Percentiles rank a stretch among this genome's conserved stretches.
Evolutionary conservation across 1,140 invertebrate species (phyloP).

Genomic region (Mylabris phalerata): DNA sequence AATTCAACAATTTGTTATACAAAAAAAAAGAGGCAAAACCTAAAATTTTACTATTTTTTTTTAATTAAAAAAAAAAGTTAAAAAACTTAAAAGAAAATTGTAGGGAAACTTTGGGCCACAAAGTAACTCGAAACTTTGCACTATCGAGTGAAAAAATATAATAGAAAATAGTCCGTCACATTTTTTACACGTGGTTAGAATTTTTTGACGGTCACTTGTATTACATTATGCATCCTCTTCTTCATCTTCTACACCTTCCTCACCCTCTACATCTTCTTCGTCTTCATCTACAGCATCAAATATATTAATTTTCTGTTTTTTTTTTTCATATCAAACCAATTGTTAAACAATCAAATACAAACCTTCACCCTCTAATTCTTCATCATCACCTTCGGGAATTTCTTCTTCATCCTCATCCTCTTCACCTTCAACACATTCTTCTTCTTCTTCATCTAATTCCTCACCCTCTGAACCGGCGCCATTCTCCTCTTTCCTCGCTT

Average conservation of each 20-base stretch:
- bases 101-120: constrained; percentile 23
- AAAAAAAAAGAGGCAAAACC: neutral
- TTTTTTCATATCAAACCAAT: neutral
- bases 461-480: constrained; percentile 48
- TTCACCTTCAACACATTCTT: constrained; percentile 50
- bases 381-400: constrained; percentile 59
- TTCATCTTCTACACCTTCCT: constrained; percentile 38
- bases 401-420: constrained; percentile 64
- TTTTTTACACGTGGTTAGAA: constrained; percentile 25
- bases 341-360: neutral
- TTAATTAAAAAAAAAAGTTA: neutral
- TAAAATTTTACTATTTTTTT: neutral
- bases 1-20: neutral
- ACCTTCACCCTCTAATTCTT: constrained; percentile 60
- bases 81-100: neutral
- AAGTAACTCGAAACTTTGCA: constrained; percentile 38
- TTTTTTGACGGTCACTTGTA: constrained; percentile 17
- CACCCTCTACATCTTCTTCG: constrained; percentile 39
- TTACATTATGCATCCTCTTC: constrained; percentile 41
- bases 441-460: constrained; percentile 50
- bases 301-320: no score
- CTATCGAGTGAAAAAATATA: constrained; percentile 5
- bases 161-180: constrained; percentile 32
- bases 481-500: constrained; percentile 70
- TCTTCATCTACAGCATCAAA: constrained; percentile 33